Evolutionary conservation across 2,888 invertebrate species (phyloP).

Genomic region (Tetrapedia diversipes): DNA sequence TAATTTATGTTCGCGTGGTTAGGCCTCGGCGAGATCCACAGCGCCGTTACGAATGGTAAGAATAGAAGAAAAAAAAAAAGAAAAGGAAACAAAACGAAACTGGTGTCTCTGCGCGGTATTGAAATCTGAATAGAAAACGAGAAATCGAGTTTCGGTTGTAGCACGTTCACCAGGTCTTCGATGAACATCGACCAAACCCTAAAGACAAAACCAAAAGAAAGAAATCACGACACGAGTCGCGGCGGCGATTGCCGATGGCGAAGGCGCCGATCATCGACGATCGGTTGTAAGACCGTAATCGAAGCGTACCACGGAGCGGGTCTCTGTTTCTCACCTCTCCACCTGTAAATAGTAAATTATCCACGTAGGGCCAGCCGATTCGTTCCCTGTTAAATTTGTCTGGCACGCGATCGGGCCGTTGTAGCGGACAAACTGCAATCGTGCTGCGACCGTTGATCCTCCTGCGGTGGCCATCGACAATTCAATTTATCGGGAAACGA

Average conservation of each 20-base stretch:
- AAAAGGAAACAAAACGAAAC: background rate
- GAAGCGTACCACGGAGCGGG: background rate
- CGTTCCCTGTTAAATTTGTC: slow-evolving; percentile 35
- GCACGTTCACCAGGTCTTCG: slow-evolving; percentile 6
- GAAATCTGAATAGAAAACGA: background rate
- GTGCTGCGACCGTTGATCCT: slow-evolving; percentile 23
- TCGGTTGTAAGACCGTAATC: background rate
- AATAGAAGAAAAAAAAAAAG: background rate
- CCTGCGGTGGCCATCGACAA: slow-evolving; percentile 22
- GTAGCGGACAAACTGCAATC: slow-evolving; percentile 60
- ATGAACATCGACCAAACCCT: background rate
- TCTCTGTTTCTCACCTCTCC: slow-evolving; percentile 31
- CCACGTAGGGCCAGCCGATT: slow-evolving; percentile 45
- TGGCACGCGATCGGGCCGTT: slow-evolving; percentile 25
- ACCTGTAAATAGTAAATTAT: slow-evolving; percentile 74
- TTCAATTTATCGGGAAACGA: slow-evolving; percentile 46
- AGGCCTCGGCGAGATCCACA: background rate
- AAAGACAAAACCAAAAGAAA: too few species aligned
- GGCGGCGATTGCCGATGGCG: background rate
- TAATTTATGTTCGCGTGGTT: slow-evolving; percentile 3
- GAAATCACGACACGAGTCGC: slow-evolving; percentile 10
- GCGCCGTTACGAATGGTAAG: background rate
- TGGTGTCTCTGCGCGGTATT: slow-evolving; percentile 1
- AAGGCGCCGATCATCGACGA: too few species aligned
- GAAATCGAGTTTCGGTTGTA: slow-evolving; percentile 5